phyloP scores from a whole-genome alignment of 1,140 invertebrate genomes.

The Pogonognathellus flavescens region DNA sequence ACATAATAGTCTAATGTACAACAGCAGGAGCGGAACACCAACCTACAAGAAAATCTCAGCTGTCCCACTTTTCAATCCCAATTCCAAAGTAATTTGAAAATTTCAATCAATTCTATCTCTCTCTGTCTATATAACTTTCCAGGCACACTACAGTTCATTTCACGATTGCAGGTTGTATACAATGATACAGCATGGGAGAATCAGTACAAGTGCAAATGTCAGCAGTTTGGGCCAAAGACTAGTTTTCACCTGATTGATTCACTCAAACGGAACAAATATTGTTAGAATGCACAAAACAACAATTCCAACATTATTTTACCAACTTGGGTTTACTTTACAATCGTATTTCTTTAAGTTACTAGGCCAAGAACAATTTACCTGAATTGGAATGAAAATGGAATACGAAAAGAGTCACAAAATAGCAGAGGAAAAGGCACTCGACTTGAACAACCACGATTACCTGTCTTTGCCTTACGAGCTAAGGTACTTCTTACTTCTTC shows the following conservation, averaged over 20 bases:
- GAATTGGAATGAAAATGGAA: no score
- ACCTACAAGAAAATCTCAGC: slow-evolving; percentile 7
- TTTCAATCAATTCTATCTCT: slow-evolving; percentile 10
- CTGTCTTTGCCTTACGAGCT: no score
- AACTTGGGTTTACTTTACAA: no score
- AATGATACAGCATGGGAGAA: neutral
- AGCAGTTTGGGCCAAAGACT: neutral
- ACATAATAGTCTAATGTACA: no score
- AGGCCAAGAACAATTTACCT: no score
- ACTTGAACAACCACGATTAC: no score
- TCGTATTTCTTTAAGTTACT: no score
- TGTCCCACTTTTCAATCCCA: slow-evolving; percentile 3
- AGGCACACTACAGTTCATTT: neutral
- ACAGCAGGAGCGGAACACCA: neutral
- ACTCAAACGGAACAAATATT: neutral
- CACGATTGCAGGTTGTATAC: no score
- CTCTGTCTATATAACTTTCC: neutral
- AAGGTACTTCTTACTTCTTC: no score
- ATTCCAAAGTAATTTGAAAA: slow-evolving; percentile 25
- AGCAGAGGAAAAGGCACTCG: no score
- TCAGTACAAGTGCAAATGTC: slow-evolving; percentile 13
- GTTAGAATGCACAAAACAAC: neutral
- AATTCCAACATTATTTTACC: no score
- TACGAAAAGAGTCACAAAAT: no score
- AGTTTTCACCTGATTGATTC: slow-evolving; percentile 45